phyloP scores from a whole-genome alignment of 1,140 invertebrate species.

The Mesaphorura yosii region DNA sequence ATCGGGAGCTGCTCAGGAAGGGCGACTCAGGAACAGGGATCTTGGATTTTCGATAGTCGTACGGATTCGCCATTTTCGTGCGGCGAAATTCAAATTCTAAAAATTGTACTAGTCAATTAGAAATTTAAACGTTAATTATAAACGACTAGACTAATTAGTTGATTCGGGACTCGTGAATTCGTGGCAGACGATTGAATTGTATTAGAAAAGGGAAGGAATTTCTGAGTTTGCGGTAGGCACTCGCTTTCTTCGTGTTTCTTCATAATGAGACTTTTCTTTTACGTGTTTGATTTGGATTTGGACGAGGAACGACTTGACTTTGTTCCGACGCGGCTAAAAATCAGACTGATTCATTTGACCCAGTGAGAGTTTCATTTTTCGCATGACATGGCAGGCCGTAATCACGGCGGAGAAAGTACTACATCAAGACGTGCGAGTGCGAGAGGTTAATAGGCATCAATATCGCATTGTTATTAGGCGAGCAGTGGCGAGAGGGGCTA shows the following conservation, averaged over 20 bases:
- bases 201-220: background rate
- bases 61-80: background rate
- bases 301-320: no score
- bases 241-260: background rate
- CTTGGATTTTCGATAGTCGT: slow-evolving; percentile 22
- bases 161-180: background rate
- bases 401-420: no score
- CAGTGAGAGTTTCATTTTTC: background rate
- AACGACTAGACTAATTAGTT: background rate
- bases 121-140: background rate
- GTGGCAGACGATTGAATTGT: background rate
- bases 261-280: background rate
- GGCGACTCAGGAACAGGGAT: slow-evolving; percentile 29
- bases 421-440: no score
- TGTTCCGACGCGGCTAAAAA: no score
- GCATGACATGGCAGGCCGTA: background rate
- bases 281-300: background rate
- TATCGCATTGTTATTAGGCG: no score
- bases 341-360: no score
- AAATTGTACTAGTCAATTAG: background rate
- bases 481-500: no score
- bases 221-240: background rate
- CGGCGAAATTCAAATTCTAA: background rate
- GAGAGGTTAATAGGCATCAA: no score
- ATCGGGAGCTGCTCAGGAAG: slow-evolving; percentile 17